Evolutionary conservation across 2,888 invertebrate species (phyloP).

Genomic region (Cephus runcator): DNA sequence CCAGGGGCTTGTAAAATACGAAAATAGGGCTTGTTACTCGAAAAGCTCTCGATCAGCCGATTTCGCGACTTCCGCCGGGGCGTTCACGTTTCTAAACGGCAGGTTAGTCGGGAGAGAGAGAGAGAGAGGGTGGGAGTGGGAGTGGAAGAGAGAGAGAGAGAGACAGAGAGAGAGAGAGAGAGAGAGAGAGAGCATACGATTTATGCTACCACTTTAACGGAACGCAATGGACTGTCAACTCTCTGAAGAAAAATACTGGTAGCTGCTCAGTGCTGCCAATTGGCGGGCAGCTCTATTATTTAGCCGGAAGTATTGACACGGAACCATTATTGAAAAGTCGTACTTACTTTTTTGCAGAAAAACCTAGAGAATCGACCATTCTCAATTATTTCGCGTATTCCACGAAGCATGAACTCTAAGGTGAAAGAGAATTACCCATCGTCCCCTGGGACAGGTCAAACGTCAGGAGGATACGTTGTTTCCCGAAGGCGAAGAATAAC

Average conservation of each 20-base stretch:
- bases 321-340: neutral
- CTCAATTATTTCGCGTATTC: neutral
- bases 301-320: neutral
- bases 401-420: neutral
- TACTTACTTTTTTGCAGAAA: neutral
- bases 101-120: conserved; percentile 25
- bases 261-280: neutral
- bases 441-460: neutral
- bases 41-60: neutral
- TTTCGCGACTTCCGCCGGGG: neutral
- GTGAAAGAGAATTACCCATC: neutral
- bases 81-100: conserved; percentile 12
- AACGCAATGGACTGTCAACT: neutral
- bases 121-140: neutral
- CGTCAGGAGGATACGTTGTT: neutral
- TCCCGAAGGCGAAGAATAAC: neutral
- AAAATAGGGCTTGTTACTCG: neutral
- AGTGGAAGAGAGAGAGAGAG: conserved; percentile 4
- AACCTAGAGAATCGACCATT: neutral
- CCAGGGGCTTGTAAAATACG: neutral
- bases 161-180: conserved; percentile 24
- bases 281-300: neutral
- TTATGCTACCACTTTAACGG: neutral
- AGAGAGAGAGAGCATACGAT: neutral
- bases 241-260: neutral